Evolutionary conservation across 2,797 vertebrate genomes (phyloP), one percentile per base, ranked within the genome.

Genomic region (Bryconaethiops microstoma): DNA sequence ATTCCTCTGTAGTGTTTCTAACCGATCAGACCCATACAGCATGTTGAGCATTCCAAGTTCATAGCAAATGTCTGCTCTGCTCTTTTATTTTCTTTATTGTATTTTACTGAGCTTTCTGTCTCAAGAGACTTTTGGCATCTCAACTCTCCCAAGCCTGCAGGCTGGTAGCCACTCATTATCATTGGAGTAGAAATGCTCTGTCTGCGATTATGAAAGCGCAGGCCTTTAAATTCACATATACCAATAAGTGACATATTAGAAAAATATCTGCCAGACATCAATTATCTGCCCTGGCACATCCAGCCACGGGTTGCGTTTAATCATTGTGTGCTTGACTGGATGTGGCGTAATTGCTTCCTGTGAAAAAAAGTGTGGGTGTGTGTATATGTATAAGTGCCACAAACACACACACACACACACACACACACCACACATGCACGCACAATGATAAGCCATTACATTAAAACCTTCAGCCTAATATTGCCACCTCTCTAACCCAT

Each of bases 191-290:
- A 85, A 85, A 86, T 54, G 54, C 69, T 71, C 80, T 83, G 85
- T 80, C 78, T 73, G 55, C 78, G 79, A 84, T 86, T 84, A 85
- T 81, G 79, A 80, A 80, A 86, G 84, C 79, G 72, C 80, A 48
- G 79, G 85, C 64, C 81, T 80, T 84, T 82, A 81, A 82, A 84
- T 83, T 85, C 73, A 80, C 81, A 82, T 86, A 78, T 78, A 82
- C 74, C 86, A 86, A 84, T 85, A 85, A 87, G 84, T 85, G 74
- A 86, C 78, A 86, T 75, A 86, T 86, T 89, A 83, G 81, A 80
- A 76, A 75, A 82, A 81, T 86, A 86, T 85, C 79, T 87, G 84
- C 82, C 84, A 86, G 83, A 83, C 80, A 86, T 83, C 80, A 88
- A 83, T 81, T 82, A 88, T 86, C 65, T 76, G 80, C 83, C 79